Percentiles rank a stretch among this genome's conserved stretches.
These are phyloP conservation scores for Drosophila conformis DNA, from an alignment of 2,888 invertebrate species.

Conservation along the genomic window DNA sequence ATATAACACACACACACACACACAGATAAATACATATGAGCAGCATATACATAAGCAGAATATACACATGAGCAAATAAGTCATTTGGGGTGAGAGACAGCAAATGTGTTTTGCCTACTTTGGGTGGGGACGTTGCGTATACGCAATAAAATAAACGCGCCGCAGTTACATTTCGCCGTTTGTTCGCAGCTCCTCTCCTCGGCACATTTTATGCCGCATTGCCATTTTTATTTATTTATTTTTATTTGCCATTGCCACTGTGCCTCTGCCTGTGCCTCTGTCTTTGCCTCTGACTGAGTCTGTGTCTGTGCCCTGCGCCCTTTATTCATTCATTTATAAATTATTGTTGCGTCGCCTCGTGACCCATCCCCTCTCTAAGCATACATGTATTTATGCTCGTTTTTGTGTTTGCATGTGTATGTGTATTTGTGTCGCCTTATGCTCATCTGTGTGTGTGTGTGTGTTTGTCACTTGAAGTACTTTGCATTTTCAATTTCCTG, in stretches of 20 bases:
- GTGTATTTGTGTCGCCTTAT: conserved; percentile 1
- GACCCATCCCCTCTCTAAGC: conserved; percentile 44
- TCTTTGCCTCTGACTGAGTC: conserved; percentile 2
- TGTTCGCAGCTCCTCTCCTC: conserved; percentile 49
- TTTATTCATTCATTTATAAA: conserved; percentile 79
- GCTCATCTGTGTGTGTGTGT: neutral
- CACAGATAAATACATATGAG: conserved; percentile 28
- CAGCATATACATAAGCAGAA: conserved; percentile 21
- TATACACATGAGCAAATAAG: conserved; percentile 48
- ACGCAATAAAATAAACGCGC: conserved; percentile 78
- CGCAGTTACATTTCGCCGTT: conserved; percentile 71
- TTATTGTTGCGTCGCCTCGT: conserved; percentile 66
- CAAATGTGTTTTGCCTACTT: conserved; percentile 71
- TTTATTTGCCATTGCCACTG: conserved; percentile 67
- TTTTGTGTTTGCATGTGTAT: conserved; percentile 17
- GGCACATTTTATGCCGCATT: conserved; percentile 78
- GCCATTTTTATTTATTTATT: conserved; percentile 80
- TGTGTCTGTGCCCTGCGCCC: conserved; percentile 57
- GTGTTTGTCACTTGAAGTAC: conserved; percentile 59
- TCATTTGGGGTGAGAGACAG: conserved; percentile 13
- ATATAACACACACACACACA: conserved; percentile 47
- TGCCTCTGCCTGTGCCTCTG: conserved; percentile 47
- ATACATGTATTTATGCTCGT: conserved; percentile 27
- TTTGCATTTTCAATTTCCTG: conserved; percentile 66
- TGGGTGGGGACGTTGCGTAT: conserved; percentile 60